Percentiles rank a stretch among this genome's conserved stretches.
phyloP scores from a whole-genome alignment of 2,888 invertebrate species.

The Criorhina ranunculi region DNA sequence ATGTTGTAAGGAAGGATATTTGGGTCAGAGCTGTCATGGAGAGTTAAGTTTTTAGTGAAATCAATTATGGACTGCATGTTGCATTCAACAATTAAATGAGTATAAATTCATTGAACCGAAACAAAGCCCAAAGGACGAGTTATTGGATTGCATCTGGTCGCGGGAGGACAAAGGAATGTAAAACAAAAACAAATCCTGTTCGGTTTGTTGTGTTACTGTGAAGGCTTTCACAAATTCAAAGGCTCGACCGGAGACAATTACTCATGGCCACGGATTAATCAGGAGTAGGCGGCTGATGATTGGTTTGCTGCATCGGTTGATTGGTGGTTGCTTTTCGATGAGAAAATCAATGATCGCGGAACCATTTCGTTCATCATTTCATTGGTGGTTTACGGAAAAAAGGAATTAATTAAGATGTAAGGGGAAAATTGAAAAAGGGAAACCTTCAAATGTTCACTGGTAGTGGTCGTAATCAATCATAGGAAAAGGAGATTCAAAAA shows the following conservation, averaged over 20 bases:
- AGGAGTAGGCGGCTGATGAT: slow-evolving; percentile 19
- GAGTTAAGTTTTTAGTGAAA: background rate
- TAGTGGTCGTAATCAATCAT: slow-evolving; percentile 4
- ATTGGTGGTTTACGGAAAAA: background rate
- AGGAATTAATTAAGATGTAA: slow-evolving; percentile 18
- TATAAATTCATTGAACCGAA: background rate
- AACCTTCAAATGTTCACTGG: background rate
- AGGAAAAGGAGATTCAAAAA: background rate
- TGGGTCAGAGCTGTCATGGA: slow-evolving; percentile 10
- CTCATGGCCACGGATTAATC: slow-evolving; percentile 56
- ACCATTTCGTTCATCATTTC: slow-evolving; percentile 19
- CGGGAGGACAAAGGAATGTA: background rate
- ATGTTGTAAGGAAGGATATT: background rate
- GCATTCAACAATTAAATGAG: background rate
- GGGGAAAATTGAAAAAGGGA: background rate
- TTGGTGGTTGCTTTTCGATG: slow-evolving; percentile 5
- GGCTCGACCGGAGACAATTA: slow-evolving; percentile 44
- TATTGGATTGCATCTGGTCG: slow-evolving; percentile 29
- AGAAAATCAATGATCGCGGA: slow-evolving; percentile 23
- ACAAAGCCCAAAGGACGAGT: slow-evolving; percentile 16
- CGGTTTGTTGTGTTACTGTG: background rate
- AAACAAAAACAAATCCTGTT: slow-evolving; percentile 1
- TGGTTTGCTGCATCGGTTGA: slow-evolving; percentile 1
- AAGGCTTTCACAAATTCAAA: slow-evolving; percentile 15
- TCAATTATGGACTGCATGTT: slow-evolving; percentile 2